Evolutionary conservation across 2,888 invertebrate genomes (phyloP).

Genomic region (Campopleginae sp.): DNA sequence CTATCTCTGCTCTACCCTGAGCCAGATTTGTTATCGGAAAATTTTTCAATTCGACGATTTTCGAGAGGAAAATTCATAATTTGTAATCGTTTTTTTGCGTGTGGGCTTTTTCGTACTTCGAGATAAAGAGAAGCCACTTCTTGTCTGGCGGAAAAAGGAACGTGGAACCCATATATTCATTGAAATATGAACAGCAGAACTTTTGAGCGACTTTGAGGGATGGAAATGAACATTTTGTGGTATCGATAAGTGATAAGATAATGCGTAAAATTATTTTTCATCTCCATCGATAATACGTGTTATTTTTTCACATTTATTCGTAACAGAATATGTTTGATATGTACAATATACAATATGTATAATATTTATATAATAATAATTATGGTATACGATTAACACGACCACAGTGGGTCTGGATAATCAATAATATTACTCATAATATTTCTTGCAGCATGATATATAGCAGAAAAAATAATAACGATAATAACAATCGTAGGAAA

Average conservation of each 20-base stretch:
- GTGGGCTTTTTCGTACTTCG: too few species aligned
- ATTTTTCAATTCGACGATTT: neutral
- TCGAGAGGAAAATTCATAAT: neutral
- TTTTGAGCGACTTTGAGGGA: neutral
- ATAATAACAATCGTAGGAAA: conserved; percentile 58
- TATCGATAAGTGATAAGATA: neutral
- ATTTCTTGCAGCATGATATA: conserved; percentile 57
- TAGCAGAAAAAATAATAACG: conserved; percentile 68
- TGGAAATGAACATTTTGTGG: neutral
- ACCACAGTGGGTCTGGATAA: conserved; percentile 39
- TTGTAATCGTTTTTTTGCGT: too few species aligned
- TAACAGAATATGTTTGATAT: conserved; percentile 83
- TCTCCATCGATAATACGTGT: neutral
- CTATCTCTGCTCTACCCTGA: neutral
- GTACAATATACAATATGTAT: conserved; percentile 81
- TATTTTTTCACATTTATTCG: conserved; percentile 75
- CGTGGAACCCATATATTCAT: too few species aligned
- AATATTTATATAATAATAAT: conserved; percentile 60
- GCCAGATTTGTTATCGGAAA: neutral
- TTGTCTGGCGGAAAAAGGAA: too few species aligned
- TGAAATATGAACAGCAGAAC: too few species aligned
- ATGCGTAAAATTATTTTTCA: neutral
- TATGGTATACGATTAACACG: conserved; percentile 64
- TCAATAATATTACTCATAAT: conserved; percentile 70
- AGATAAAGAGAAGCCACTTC: too few species aligned